phyloP scores from a whole-genome alignment of 2,888 invertebrate species.

The Drosophila kanekoi region DNA sequence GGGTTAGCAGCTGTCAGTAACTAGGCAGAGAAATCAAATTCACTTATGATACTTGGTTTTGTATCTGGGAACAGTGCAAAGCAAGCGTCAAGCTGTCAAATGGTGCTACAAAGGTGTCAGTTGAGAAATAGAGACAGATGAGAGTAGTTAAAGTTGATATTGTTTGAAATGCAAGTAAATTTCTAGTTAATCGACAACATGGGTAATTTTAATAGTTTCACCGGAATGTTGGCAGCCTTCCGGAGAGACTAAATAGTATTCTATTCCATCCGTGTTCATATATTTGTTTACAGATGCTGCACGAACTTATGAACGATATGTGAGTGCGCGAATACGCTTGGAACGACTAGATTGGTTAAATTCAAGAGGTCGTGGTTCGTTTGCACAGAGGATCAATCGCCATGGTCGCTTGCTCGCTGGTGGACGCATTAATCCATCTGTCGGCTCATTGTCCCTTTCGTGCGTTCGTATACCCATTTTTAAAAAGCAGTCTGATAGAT shows the following conservation, averaged over 20 bases:
- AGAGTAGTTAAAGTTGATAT: constrained; percentile 20
- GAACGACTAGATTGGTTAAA: constrained; percentile 2
- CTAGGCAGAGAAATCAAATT: neutral
- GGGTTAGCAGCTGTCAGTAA: neutral
- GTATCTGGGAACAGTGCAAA: neutral
- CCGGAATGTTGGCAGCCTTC: neutral
- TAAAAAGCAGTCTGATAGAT: neutral
- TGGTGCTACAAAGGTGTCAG: constrained; percentile 1
- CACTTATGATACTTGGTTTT: neutral
- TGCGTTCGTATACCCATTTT: neutral
- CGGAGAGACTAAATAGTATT: neutral
- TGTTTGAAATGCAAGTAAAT: constrained; percentile 17
- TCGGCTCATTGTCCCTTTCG: neutral
- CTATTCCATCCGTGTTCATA: neutral
- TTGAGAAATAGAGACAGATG: constrained; percentile 3
- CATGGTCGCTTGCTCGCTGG: constrained; percentile 27
- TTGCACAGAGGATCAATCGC: too few species aligned
- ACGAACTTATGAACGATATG: constrained; percentile 36
- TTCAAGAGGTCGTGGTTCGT: neutral
- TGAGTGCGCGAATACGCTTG: constrained; percentile 31
- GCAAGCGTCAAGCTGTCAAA: constrained; percentile 10
- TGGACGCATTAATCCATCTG: neutral
- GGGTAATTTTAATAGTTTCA: constrained; percentile 30
- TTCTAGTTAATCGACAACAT: constrained; percentile 25
- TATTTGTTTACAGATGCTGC: constrained; percentile 14